Base-by-base conservation (phyloP, 1,140 invertebrate genomes). In the Drosophila oshimai region DNA sequence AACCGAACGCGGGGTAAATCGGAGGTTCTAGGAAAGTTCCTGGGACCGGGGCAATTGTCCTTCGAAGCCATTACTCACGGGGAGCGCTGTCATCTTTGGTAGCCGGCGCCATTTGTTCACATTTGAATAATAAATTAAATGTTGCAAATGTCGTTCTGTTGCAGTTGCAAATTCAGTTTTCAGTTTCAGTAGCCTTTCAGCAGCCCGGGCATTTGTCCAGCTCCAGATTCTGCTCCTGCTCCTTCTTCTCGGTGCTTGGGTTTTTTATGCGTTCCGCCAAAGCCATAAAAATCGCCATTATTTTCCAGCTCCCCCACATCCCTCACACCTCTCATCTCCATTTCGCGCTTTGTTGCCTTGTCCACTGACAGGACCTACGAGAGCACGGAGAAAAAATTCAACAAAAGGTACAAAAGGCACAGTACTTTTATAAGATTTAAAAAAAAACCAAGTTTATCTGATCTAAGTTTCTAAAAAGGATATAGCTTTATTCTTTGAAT, bases 91-190 rank as follows among this genome's bases (percentile, higher is more conserved):
- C 81, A 84, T 84, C 80, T 87, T 87, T 84, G 81, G 72, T 73
- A 39, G 74, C 61, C 71, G 55, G 61, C 71, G 61, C 81, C 81
- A 84, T 84, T 84, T 87, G 75, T 84, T 84, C 81, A 80, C 80
- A 84, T 84, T 84, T 84, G 81, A 79, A 84, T 84, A 84, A 84
- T 84, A 84, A 84, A 87, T 84, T 84, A 86, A 84, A 87, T 87
- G 80, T 75, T 84, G 80, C 79, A 84, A 84, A 73, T 84, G 75
- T 79, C 80, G 64, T 47, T 51, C 55, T 53, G 69, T 61, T 77
- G 37, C 74, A 57, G 47, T 49, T 49, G 26, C 47, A 67, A 39
- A 42, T 69, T 45, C 61, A 45, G 62, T 50, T 71, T 54, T 41
- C 68, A 64, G 61, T 62, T 71, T 57, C 51, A 62, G 71, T 81